Conservation (phyloP, 1,140 invertebrate species). For the Dreissena polymorpha region DNA sequence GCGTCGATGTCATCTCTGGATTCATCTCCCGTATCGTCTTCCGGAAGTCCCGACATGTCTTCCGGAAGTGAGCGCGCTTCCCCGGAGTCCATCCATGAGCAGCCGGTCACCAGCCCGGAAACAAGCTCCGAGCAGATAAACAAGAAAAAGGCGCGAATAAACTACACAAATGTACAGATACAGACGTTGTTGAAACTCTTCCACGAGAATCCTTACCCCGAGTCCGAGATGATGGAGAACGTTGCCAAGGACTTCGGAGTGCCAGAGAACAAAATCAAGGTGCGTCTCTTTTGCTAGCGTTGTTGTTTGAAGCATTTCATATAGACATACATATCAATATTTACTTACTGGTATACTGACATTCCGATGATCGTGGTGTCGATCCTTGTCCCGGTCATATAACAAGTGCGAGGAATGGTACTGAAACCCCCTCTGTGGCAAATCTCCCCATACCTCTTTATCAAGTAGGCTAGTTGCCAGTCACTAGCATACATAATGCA, state of each 20-base stretch:
- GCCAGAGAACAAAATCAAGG: conserved; percentile 66
- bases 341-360: background rate
- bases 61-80: too few species aligned
- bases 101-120: conserved; percentile 16
- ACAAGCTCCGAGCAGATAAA: conserved; percentile 1
- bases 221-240: conserved; percentile 64
- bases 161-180: conserved; percentile 64
- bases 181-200: conserved; percentile 64
- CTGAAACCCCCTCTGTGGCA: too few species aligned
- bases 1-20: too few species aligned
- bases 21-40: too few species aligned
- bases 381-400: background rate
- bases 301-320: background rate
- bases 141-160: conserved; percentile 65
- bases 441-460: background rate
- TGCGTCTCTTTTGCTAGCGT: conserved; percentile 26
- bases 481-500: too few species aligned
- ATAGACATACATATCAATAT: background rate
- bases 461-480: too few species aligned
- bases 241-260: conserved; percentile 62
- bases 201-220: conserved; percentile 68
- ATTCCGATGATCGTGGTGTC: background rate
- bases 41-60: too few species aligned
- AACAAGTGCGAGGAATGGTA: too few species aligned
- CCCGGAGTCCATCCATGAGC: too few species aligned